Conservation (phyloP, 2,797 vertebrate species). For the Pseudochromis fuscus region DNA sequence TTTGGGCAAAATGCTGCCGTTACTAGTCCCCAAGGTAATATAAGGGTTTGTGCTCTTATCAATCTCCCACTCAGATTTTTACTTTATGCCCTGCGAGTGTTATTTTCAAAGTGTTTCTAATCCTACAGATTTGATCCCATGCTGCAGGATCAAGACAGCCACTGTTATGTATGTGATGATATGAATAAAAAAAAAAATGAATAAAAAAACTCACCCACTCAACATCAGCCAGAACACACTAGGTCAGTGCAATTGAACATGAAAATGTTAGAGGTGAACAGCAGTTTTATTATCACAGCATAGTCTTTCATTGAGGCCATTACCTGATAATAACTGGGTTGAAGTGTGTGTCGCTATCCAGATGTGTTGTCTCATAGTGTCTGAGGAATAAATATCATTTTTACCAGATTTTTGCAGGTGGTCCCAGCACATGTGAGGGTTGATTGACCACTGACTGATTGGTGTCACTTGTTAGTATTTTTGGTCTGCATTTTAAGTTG, state of each 20-base stretch:
- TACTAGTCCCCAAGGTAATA: slow-evolving; percentile 32
- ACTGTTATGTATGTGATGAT: slow-evolving; percentile 20
- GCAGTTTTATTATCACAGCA: slow-evolving; percentile 20
- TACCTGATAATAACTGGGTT: background rate
- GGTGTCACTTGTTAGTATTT: too few species aligned
- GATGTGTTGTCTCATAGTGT: too few species aligned
- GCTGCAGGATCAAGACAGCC: slow-evolving; percentile 13
- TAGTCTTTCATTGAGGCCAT: slow-evolving; percentile 10
- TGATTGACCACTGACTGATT: too few species aligned
- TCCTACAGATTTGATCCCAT: slow-evolving; percentile 32
- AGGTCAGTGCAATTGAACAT: slow-evolving; percentile 41
- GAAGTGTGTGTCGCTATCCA: too few species aligned
- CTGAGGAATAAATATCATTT: too few species aligned
- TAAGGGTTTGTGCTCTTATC: slow-evolving; percentile 13
- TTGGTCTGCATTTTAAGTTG: background rate
- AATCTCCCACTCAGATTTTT: slow-evolving; percentile 26
- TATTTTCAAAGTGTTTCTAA: slow-evolving; percentile 37
- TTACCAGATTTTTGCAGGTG: background rate
- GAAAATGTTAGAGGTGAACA: slow-evolving; percentile 38
- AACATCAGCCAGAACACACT: slow-evolving; percentile 4
- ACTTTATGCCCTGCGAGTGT: slow-evolving; percentile 13
- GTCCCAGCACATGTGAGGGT: background rate
- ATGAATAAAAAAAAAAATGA: slow-evolving; percentile 22
- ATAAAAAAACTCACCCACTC: slow-evolving; percentile 38
- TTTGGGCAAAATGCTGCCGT: background rate